phyloP scores from a whole-genome alignment of 2,888 invertebrate genomes.

The Coenonympha glycerion region DNA sequence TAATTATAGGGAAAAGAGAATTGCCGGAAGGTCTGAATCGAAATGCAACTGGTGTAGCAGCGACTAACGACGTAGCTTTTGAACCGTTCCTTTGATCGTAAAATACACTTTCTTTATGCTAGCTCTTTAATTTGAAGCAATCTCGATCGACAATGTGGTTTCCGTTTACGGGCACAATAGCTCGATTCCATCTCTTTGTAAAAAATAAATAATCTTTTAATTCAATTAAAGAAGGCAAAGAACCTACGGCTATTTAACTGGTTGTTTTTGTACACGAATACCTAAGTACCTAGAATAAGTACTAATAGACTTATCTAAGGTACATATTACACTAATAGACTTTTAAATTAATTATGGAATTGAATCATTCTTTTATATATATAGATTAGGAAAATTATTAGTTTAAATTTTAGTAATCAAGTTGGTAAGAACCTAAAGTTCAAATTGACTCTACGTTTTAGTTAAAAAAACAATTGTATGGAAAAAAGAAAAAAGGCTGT shows the following conservation, averaged over 20 bases:
- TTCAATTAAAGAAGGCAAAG: background rate
- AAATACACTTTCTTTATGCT: slow-evolving; percentile 42
- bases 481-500: no score
- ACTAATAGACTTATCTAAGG: no score
- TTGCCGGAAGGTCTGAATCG: slow-evolving; percentile 43
- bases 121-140: slow-evolving; percentile 49
- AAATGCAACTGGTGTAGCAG: slow-evolving; percentile 47
- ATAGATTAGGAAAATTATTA: no score
- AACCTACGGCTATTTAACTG: no score
- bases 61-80: slow-evolving; percentile 34
- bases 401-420: no score
- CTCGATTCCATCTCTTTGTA: background rate
- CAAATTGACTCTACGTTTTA: no score
- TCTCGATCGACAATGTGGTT: slow-evolving; percentile 46
- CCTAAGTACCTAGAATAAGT: no score
- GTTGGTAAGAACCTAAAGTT: no score
- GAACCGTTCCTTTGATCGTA: slow-evolving; percentile 44
- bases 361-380: no score
- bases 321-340: background rate
- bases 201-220: slow-evolving; percentile 11
- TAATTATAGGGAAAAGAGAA: slow-evolving; percentile 51
- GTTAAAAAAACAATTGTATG: no score
- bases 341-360: no score
- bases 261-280: background rate
- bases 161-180: slow-evolving; percentile 31